These are phyloP conservation scores for Fragariocoptes setiger DNA, from an alignment of 1,140 invertebrate genomes.

Conservation along the genomic window DNA sequence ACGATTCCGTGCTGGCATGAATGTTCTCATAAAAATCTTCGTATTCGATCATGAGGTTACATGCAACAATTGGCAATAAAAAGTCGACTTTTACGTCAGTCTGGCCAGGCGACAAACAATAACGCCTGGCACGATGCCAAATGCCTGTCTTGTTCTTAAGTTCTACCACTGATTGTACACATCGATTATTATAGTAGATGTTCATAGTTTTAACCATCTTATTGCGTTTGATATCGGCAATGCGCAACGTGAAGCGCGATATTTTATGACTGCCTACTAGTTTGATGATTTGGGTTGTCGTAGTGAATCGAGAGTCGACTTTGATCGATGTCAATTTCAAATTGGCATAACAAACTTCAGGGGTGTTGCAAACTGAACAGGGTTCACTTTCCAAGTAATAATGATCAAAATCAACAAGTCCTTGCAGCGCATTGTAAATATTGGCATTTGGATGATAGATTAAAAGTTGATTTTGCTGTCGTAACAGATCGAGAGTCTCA, in stretches of 20 bases:
- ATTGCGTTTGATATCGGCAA: constrained; percentile 71
- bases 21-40: constrained; percentile 81
- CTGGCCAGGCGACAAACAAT: constrained; percentile 54
- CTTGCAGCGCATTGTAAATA: constrained; percentile 59
- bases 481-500: constrained; percentile 47
- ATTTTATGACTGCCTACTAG: constrained; percentile 74
- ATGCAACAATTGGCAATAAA: constrained; percentile 74
- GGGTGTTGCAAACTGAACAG: constrained; percentile 85
- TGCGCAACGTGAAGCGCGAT: constrained; percentile 62
- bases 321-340: constrained; percentile 78
- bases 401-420: constrained; percentile 72
- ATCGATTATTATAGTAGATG: constrained; percentile 84
- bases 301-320: constrained; percentile 86
- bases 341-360: constrained; percentile 60
- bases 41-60: constrained; percentile 96
- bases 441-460: constrained; percentile 71
- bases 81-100: constrained; percentile 87
- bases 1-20: constrained; percentile 42
- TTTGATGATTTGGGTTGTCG: constrained; percentile 87
- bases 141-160: constrained; percentile 73
- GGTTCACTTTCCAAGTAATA: constrained; percentile 88
- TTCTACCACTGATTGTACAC: constrained; percentile 79
- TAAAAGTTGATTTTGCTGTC: constrained; percentile 51
- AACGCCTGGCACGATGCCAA: constrained; percentile 84
- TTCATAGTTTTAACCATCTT: constrained; percentile 90